These are phyloP conservation scores for Drosophila orena DNA, from an alignment of 1,140 invertebrate genomes.

Conservation along the genomic window DNA sequence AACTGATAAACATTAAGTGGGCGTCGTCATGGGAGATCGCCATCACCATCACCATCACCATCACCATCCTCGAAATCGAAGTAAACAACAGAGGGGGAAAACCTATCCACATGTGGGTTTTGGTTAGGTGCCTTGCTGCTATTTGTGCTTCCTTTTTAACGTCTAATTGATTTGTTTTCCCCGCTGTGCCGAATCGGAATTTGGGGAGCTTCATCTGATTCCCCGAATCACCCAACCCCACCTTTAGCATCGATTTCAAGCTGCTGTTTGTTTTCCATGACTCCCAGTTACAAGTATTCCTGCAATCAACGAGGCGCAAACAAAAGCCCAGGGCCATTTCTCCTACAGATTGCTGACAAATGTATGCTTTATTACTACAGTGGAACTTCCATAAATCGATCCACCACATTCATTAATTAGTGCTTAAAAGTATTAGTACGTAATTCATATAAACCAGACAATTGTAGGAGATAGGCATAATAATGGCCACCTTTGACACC, in stretches of 20 bases:
- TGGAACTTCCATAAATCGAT: conserved; percentile 4
- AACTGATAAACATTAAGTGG: conserved; percentile 80
- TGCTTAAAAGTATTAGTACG: too few species aligned
- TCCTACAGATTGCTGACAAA: conserved; percentile 51
- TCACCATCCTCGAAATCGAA: conserved; percentile 46
- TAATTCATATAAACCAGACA: too few species aligned
- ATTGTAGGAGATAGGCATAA: background rate
- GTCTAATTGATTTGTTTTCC: conserved; percentile 75
- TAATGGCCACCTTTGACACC: background rate
- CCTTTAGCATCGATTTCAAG: conserved; percentile 45
- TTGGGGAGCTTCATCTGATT: conserved; percentile 27
- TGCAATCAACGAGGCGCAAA: conserved; percentile 57
- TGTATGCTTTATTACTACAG: conserved; percentile 63
- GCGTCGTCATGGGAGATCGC: conserved; percentile 65
- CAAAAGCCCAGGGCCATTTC: conserved; percentile 43
- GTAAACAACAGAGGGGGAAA: conserved; percentile 32
- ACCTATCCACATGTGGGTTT: conserved; percentile 35
- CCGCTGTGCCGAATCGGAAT: conserved; percentile 44
- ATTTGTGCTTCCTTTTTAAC: conserved; percentile 59
- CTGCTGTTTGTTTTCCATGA: conserved; percentile 58
- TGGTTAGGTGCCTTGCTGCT: conserved; percentile 20
- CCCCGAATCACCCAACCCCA: background rate
- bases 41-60: conserved; percentile 20
- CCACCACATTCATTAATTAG: background rate
- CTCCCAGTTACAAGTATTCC: conserved; percentile 15